These are phyloP conservation scores for Eupsittula cactorum DNA, from an alignment of 2,113 vertebrate species.

Conservation along the genomic window DNA sequence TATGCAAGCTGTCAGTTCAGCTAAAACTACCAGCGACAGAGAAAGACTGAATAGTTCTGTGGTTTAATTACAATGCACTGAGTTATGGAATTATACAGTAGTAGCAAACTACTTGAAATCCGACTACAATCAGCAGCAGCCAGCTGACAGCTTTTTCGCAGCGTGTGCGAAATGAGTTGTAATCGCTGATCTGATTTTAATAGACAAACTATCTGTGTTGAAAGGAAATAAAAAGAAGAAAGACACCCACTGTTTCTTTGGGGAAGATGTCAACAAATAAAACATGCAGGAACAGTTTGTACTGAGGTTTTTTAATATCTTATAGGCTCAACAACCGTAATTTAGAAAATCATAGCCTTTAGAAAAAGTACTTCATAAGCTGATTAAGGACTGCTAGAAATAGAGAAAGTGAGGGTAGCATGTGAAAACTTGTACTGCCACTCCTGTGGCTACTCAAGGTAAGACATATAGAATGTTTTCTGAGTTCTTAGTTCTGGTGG, in stretches of 20 bases:
- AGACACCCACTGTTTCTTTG: background rate
- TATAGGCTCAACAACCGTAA: background rate
- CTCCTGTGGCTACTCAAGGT: background rate
- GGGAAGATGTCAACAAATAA: background rate
- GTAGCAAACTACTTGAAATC: background rate
- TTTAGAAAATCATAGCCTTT: slow-evolving; percentile 17
- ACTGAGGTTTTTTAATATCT: background rate
- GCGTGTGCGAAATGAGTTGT: background rate
- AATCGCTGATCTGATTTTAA: background rate
- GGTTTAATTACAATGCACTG: background rate
- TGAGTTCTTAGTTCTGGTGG: background rate
- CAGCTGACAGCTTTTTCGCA: background rate
- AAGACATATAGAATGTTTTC: background rate
- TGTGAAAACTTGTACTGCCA: background rate
- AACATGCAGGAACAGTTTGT: background rate
- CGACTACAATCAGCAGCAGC: background rate
- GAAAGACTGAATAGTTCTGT: background rate
- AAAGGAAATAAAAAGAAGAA: slow-evolving; percentile 17
- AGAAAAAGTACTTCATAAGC: background rate
- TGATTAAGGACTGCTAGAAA: background rate
- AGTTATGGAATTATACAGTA: background rate
- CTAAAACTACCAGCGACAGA: background rate
- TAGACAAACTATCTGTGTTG: background rate
- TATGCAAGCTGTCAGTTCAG: background rate
- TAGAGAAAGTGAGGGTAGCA: background rate